Conservation (phyloP, 2,113 vertebrate species). For the Rhipidura dahli region DNA sequence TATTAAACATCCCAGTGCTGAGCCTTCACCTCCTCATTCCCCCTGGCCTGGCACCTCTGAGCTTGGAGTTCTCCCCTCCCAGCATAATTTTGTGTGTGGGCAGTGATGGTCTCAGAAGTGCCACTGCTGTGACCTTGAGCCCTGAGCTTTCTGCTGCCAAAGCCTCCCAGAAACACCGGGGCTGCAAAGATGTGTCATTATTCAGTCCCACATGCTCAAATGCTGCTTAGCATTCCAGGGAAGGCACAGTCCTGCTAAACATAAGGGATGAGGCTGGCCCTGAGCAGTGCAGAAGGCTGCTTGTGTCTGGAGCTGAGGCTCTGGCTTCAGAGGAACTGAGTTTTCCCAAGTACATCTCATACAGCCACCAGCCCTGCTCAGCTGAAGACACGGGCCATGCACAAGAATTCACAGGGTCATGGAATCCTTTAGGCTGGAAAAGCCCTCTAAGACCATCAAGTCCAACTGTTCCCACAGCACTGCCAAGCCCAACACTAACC, state of each 20-base stretch:
- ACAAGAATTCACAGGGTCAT: neutral
- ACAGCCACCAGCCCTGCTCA: neutral
- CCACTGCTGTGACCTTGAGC: neutral
- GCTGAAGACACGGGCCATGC: neutral
- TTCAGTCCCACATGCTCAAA: neutral
- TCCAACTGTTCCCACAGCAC: neutral
- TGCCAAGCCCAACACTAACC: neutral
- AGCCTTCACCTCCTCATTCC: neutral
- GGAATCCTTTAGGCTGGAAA: neutral
- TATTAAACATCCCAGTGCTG: accelerated
- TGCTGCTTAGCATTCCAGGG: slow-evolving; percentile 21
- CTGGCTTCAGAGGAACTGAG: neutral
- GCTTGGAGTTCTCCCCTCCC: neutral
- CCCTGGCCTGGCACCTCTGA: neutral
- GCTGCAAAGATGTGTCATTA: neutral
- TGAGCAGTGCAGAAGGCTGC: neutral
- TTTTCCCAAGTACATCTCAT: accelerated
- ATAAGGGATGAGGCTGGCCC: neutral
- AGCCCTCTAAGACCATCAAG: neutral
- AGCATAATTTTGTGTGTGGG: neutral
- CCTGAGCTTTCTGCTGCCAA: neutral
- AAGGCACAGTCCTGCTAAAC: neutral
- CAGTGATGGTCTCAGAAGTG: neutral
- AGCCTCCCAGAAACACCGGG: neutral
- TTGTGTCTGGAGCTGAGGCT: neutral